phyloP scores from a whole-genome alignment of 2,113 vertebrate species.

The Balaeniceps rex region DNA sequence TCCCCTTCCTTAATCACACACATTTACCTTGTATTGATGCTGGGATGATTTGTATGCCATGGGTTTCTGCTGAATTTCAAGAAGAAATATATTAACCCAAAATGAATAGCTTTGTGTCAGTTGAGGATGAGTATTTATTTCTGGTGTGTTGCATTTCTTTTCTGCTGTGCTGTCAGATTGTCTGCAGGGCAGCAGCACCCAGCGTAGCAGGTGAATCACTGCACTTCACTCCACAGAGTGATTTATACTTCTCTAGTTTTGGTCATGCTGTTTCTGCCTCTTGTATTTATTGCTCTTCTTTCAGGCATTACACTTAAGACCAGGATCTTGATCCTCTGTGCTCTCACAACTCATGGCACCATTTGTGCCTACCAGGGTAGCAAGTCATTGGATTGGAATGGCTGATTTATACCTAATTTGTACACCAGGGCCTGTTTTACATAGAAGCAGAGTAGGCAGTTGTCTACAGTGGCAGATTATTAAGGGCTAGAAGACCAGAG shows the following conservation, averaged over 20 bases:
- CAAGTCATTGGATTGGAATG: background rate
- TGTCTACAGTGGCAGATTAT: background rate
- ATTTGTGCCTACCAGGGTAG: background rate
- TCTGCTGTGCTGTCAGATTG: slow-evolving; percentile 54
- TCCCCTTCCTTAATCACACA: slow-evolving; percentile 21
- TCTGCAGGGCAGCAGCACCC: slow-evolving; percentile 40
- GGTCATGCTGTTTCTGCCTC: slow-evolving; percentile 22
- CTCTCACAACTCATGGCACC: background rate
- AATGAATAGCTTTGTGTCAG: slow-evolving; percentile 45
- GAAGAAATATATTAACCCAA: slow-evolving; percentile 52
- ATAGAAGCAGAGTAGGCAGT: background rate
- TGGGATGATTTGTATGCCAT: slow-evolving; percentile 21
- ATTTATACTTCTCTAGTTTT: slow-evolving; percentile 39
- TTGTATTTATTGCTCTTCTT: slow-evolving; percentile 33
- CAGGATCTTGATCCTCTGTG: background rate
- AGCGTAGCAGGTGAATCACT: slow-evolving; percentile 43
- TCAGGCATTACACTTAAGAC: slow-evolving; percentile 11
- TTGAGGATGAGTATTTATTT: slow-evolving; percentile 56
- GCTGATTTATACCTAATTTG: background rate
- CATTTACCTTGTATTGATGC: slow-evolving; percentile 43
- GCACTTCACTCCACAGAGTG: background rate
- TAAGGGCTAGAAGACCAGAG: background rate
- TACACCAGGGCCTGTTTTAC: background rate
- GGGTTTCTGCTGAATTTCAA: slow-evolving; percentile 51
- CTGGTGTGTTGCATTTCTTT: slow-evolving; percentile 43